Evolutionary conservation across 2,113 vertebrate genomes (phyloP).

Genomic region (Sclerurus mexicanus): DNA sequence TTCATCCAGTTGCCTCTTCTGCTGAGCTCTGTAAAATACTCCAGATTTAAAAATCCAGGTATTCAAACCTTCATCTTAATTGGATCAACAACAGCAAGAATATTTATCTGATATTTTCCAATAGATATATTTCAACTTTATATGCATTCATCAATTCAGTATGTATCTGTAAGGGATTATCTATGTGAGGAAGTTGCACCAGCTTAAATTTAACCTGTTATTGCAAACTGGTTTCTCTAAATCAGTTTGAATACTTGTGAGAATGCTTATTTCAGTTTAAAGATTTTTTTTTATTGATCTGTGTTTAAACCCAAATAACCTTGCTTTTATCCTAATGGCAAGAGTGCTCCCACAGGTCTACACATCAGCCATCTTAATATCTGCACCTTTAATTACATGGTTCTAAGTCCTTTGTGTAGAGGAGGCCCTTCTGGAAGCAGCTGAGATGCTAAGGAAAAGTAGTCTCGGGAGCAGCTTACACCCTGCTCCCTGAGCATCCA

Average conservation of each 20-base stretch:
- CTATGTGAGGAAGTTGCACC: background rate
- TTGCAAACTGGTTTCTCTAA: slow-evolving; percentile 25
- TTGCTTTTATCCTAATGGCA: background rate
- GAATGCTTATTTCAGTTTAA: slow-evolving; percentile 21
- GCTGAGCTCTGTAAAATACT: background rate
- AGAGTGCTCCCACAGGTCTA: background rate
- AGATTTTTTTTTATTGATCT: background rate
- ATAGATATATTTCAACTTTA: background rate
- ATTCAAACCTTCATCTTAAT: slow-evolving; percentile 23
- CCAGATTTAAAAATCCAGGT: background rate
- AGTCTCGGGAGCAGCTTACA: background rate
- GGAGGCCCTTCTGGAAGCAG: background rate
- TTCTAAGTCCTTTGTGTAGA: background rate
- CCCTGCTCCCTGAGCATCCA: fast-evolving
- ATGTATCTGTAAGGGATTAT: background rate
- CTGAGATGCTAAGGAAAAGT: background rate
- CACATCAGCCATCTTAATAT: background rate
- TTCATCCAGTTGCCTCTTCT: background rate
- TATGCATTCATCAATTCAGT: background rate
- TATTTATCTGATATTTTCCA: background rate
- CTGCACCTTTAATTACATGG: background rate
- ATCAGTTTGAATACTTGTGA: slow-evolving; percentile 6
- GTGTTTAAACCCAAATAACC: background rate
- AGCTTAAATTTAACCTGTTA: slow-evolving; percentile 5
- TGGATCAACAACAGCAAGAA: background rate